Percentiles rank a stretch among this genome's conserved stretches.
These are phyloP conservation scores for Zaprionus camerounensis DNA, from an alignment of 1,140 invertebrate genomes.

Conservation along the genomic window DNA sequence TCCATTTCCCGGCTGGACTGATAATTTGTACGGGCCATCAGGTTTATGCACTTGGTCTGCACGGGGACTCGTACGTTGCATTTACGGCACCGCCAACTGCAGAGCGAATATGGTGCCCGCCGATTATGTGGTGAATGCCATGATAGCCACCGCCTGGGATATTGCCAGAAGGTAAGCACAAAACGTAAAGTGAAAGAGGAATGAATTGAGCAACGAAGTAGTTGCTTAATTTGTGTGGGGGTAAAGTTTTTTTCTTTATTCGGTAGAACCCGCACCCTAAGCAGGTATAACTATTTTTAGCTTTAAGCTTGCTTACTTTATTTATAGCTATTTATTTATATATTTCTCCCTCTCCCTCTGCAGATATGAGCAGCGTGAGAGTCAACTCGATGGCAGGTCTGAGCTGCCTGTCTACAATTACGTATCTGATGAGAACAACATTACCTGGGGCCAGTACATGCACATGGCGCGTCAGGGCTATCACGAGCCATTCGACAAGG, in stretches of 20 bases:
- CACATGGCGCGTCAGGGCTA: constrained; percentile 81
- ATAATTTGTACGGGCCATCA: constrained; percentile 92
- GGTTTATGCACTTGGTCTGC: constrained; percentile 86
- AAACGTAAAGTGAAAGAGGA: too few species aligned
- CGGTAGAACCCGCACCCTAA: not conserved
- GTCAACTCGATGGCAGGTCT: constrained; percentile 49
- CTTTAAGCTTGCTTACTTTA: not conserved
- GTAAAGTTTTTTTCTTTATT: not conserved
- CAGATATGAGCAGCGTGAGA: constrained; percentile 59
- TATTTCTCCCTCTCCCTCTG: not conserved
- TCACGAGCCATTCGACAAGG: constrained; percentile 83
- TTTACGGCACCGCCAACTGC: constrained; percentile 86
- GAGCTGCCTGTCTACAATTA: constrained; percentile 86
- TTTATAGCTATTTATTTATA: constrained; percentile 1
- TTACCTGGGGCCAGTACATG: constrained; percentile 85
- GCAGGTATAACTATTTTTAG: not conserved
- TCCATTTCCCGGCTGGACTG: constrained; percentile 90
- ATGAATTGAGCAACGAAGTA: not conserved
- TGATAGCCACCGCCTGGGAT: constrained; percentile 90
- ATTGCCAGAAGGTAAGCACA: constrained; percentile 84
- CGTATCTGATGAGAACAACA: constrained; percentile 80
- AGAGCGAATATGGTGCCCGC: constrained; percentile 91
- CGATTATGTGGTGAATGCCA: constrained; percentile 90
- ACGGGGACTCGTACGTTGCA: constrained; percentile 88
- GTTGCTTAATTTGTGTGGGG: constrained; percentile 7